Base-by-base conservation (phyloP, 1,140 invertebrate species). In the Venustaconcha ellipsiformis region DNA sequence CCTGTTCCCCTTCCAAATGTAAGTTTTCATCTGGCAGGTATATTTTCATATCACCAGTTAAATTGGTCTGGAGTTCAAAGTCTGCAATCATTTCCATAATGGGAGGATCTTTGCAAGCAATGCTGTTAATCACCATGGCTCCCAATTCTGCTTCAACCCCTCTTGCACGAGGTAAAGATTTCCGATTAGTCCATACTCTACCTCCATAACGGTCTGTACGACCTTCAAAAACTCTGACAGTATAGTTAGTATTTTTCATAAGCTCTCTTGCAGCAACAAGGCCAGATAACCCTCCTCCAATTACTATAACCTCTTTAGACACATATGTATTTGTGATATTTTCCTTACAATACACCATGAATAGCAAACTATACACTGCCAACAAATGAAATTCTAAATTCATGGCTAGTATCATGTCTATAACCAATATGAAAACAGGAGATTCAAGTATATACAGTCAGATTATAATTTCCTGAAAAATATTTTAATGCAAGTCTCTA, bases 251-350 rank as follows among this genome's bases (percentile, higher is more conserved):
- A 58, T 70, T 15, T 30, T 83, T 78, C 5, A 75, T 13, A 5
- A 81, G 79, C 55, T 63, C 66, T 8, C 84, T 55, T 12, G 83
- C 84, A 57, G 83, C 84, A 26, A 82, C 79, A 55, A 84, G 71
- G 1, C 84, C 84, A 0, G 84, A 76, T 20, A 84, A 74, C 5
- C 84, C 84, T 48, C 81, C 83, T n/a, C 84, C 84, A n/a, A 86
- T 75, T 4, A 86, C 78, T 62, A 84, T 70, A 23, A 86, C 80
- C 26, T 81, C 68, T 59, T 55, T 48, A 48, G 37, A 48, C 11
- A 48, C 37, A 48, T 48, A 11, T 48, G 37, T 8, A 48, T 48
- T 48, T 48, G 37, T 48, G 11, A 8, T 48, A 48, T 48, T 11
- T 48, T 11, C 37, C 37, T 48, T 48, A 48, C 37, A 48, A 48